Conservation (phyloP, 2,113 vertebrate species). For the Pituophis catenifer region DNA sequence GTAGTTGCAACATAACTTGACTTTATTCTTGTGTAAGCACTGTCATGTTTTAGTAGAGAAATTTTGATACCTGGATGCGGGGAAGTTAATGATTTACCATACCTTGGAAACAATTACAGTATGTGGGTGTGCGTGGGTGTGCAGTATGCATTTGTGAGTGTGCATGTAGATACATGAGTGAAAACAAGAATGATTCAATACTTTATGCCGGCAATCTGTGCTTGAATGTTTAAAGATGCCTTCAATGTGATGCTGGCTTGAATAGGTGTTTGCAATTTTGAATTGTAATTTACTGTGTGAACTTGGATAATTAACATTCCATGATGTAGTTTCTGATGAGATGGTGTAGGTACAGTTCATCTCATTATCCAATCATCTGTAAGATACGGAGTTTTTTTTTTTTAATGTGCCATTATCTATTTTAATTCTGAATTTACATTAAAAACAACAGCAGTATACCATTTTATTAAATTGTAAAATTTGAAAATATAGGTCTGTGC, state of each 20-base stretch:
- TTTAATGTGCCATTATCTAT: constrained; percentile 90
- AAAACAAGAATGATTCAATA: constrained; percentile 71
- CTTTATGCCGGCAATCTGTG: constrained; percentile 79
- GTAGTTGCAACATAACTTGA: constrained; percentile 80
- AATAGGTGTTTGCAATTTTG: constrained; percentile 77
- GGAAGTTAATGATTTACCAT: constrained; percentile 74
- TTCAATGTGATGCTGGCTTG: constrained; percentile 84
- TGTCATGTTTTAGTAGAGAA: constrained; percentile 86
- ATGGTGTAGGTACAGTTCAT: constrained; percentile 89
- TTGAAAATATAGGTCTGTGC: constrained; percentile 72
- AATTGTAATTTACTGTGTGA: constrained; percentile 79
- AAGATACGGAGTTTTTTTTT: constrained; percentile 79
- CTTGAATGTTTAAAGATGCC: constrained; percentile 90
- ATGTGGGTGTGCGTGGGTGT: constrained; percentile 54
- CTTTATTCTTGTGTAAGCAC: constrained; percentile 80
- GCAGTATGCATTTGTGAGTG: constrained; percentile 44
- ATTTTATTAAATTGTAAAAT: constrained; percentile 79
- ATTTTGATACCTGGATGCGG: constrained; percentile 75
- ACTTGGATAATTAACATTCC: constrained; percentile 89
- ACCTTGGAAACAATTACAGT: constrained; percentile 76
- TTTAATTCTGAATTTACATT: constrained; percentile 81
- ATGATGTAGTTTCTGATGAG: constrained; percentile 86
- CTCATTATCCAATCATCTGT: constrained; percentile 84
- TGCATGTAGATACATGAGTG: constrained; percentile 54
- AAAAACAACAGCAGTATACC: constrained; percentile 77